These are phyloP conservation scores for Syritta pipiens DNA, from an alignment of 2,888 invertebrate genomes.

Conservation along the genomic window DNA sequence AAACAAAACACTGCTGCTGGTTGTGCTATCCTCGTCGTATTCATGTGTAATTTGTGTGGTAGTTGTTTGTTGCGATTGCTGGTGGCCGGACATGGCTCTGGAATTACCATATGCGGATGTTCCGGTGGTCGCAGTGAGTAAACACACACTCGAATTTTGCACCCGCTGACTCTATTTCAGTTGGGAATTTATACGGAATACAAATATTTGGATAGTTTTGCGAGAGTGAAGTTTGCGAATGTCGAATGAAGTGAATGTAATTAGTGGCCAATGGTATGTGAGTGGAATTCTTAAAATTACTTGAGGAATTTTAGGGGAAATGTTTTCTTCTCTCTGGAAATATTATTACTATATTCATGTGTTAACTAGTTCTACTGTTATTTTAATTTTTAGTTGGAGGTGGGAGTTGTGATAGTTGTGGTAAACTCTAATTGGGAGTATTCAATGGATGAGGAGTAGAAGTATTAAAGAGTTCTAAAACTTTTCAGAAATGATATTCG, in stretches of 20 bases:
- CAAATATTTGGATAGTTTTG: constrained; percentile 58
- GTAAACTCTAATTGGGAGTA: too few relatives aligned
- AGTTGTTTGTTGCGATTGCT: constrained; percentile 61
- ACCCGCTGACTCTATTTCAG: constrained; percentile 41
- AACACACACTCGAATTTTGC: constrained; percentile 63
- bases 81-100: constrained; percentile 59
- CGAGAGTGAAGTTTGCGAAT: constrained; percentile 16
- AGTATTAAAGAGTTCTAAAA: too few relatives aligned
- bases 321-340: background rate
- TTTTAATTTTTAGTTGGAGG: too few relatives aligned
- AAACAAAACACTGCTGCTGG: background rate
- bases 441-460: too few relatives aligned
- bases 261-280: constrained; percentile 52
- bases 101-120: constrained; percentile 69
- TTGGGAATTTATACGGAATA: constrained; percentile 48
- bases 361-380: background rate
- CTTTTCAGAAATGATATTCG: too few relatives aligned
- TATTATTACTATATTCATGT: too few relatives aligned
- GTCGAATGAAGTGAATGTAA: constrained; percentile 53
- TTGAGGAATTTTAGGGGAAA: background rate
- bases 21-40: constrained; percentile 11
- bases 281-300: constrained; percentile 38
- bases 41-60: constrained; percentile 61
- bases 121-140: constrained; percentile 69
- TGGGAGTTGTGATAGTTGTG: too few relatives aligned